Base-by-base conservation (phyloP, 2,113 vertebrate genomes). In the Crotalus helleri region DNA sequence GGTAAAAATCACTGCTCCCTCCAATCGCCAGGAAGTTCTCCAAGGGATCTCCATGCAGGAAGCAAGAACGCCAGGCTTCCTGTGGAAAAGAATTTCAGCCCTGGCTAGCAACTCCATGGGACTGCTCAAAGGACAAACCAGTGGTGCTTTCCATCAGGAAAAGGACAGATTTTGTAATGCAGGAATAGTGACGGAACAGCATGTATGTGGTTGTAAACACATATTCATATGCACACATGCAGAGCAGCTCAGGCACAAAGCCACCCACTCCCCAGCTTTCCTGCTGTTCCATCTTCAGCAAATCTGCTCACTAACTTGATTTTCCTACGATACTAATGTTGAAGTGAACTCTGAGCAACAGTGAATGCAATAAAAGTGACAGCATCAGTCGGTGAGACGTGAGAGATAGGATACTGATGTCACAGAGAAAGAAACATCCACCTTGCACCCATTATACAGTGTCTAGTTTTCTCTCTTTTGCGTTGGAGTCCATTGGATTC, bases 211-310 rank as follows among this genome's bases (percentile, higher is more conserved):
- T 21, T 55, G 8, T 88, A 26, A 39, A 85, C 91, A 91, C 91
- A 39, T 6, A 44, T n/a, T 19, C 26, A 3, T 23, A 8, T 21
- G 3, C 58, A 51, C 39, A 51, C 13, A 49, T 1, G 58, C 1
- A 11, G 4, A 58, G 29, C 44, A 93, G 54, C 92, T 85, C 53
- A 44, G 26, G 24, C 24, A 57, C 9, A 74, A 61, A 74, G 49
- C 21, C 81, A 59, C 90, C 51, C 64, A 86, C 23, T n/a, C 10
- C 69, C 51, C 58, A 91, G 53, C 19, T 90, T 90, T 61, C 29
- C 92, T 92, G 88, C 64, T 90, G 54, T 59, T 46, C 92, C 88
- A 90, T 90, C 69, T 85, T 46, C 21, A 93, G 53, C 44, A 90
- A 93, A 85, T 61, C 55, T 90, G 69, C 55, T 90, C 81, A 54